Evolutionary conservation across 2,797 vertebrate species (phyloP).

Genomic region (Diceros bicornis): DNA sequence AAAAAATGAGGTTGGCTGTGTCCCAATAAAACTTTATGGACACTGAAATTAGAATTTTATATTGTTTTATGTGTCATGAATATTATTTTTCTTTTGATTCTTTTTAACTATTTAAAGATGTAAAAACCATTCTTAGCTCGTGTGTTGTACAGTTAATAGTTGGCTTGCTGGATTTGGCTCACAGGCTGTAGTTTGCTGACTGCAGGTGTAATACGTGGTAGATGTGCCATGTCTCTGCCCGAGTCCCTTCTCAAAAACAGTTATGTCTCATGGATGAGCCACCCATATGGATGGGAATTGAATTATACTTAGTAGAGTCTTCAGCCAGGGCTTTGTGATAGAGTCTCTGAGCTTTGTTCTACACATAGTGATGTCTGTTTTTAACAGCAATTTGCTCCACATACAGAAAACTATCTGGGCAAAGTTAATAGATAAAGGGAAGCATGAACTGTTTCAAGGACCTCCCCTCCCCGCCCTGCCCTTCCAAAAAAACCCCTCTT

Average conservation of each 20-base stretch:
- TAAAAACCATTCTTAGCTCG: neutral
- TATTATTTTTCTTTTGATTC: neutral
- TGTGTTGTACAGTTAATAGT: neutral
- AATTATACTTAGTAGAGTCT: neutral
- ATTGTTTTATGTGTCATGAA: neutral
- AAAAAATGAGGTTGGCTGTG: neutral
- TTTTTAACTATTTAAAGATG: constrained; percentile 47
- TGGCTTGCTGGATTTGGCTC: neutral
- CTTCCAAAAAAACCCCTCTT: neutral
- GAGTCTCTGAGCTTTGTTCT: neutral
- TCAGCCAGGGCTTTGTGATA: neutral
- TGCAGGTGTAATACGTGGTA: neutral
- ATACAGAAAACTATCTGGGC: neutral
- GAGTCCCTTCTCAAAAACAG: constrained; percentile 17
- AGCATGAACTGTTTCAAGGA: neutral
- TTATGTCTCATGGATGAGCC: neutral
- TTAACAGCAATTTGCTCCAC: neutral
- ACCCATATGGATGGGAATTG: neutral
- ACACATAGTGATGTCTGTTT: neutral
- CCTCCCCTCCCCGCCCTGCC: neutral
- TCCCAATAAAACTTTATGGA: constrained; percentile 7
- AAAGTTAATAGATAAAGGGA: neutral
- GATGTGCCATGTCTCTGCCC: neutral
- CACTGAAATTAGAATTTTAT: neutral
- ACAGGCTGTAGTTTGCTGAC: neutral